phyloP scores from a whole-genome alignment of 2,797 vertebrate genomes.

The Rhincodon typus region DNA sequence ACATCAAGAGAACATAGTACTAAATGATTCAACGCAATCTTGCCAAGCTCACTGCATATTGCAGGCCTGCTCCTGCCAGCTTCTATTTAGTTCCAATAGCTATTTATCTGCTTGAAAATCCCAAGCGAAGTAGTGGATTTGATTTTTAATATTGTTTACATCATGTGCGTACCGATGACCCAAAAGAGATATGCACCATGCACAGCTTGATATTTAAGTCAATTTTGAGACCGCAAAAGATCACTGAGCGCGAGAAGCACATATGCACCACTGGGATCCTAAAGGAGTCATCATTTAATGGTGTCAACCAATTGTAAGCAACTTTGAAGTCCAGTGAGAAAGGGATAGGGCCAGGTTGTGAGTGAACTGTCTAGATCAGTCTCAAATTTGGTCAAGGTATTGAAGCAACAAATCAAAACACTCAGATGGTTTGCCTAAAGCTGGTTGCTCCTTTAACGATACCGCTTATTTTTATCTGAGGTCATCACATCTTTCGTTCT shows the following conservation, averaged over 20 bases:
- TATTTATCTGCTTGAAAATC: constrained; percentile 23
- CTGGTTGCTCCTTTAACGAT: neutral
- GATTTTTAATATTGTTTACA: constrained; percentile 28
- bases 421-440: neutral
- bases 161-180: neutral
- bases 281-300: neutral
- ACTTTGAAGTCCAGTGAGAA: neutral
- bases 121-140: neutral
- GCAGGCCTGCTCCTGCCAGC: neutral
- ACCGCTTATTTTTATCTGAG: neutral
- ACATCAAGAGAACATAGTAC: neutral
- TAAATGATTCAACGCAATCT: constrained; percentile 14
- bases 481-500: constrained; percentile 11
- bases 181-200: neutral
- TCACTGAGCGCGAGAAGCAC: neutral
- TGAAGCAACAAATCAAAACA: neutral
- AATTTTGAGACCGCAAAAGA: neutral
- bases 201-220: neutral
- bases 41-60: constrained; percentile 11
- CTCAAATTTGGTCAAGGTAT: neutral
- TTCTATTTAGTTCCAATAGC: constrained; percentile 21
- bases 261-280: neutral
- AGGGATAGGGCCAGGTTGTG: too few relatives aligned
- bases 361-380: too few relatives aligned
- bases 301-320: neutral